Base-by-base conservation (phyloP, 2,113 vertebrate genomes). In the Equus quagga region DNA sequence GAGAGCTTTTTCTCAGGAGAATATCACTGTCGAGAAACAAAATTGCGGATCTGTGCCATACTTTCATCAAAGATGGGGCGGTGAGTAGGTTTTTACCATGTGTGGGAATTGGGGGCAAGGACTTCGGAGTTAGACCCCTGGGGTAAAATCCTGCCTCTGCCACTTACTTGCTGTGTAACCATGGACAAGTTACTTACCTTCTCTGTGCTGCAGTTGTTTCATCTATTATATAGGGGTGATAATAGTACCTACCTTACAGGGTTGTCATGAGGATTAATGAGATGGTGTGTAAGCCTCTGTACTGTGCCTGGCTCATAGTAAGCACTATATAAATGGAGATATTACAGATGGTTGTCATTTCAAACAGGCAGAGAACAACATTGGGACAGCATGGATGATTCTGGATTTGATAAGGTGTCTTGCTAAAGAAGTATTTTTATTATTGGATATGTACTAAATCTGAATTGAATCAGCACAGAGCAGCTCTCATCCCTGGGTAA, bases 21-120 rank as follows among this genome's bases (percentile, higher is more conserved):
- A 99, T 99, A 23, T 99, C 99, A 0, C 98, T 99, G 75, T 99
- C 99, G 0, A 98, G 99, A 97, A 98, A 88, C 80, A 99, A 99
- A 96, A 99, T 99, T 8, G 99, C 99, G 6, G 99, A 99, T 82
- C 99, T 99, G 56, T 99, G 99, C 96, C 99, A 99, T 93, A 99
- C 99, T 0, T 99, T 99, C 98, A 99, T 99, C 98, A 99, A 99
- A 98, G 99, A 99, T 0, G 99, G 99, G 10, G 99, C 99, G 0
- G 99, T 99, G 96, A 99, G 99, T 99, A 85, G 41, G 12, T 23
- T 0, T 2, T 24, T 79, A 0, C 58, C 2, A 0, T 0, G 8
- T 3, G 6, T 15, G 18, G n/a, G 26, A 9, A 24, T 0, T 6
- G 31, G 75, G 26, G 75, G n/a, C 62, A 6, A 46, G 41, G 44